Conservation (phyloP, 2,113 vertebrate species). For the Crypturellus undulatus region DNA sequence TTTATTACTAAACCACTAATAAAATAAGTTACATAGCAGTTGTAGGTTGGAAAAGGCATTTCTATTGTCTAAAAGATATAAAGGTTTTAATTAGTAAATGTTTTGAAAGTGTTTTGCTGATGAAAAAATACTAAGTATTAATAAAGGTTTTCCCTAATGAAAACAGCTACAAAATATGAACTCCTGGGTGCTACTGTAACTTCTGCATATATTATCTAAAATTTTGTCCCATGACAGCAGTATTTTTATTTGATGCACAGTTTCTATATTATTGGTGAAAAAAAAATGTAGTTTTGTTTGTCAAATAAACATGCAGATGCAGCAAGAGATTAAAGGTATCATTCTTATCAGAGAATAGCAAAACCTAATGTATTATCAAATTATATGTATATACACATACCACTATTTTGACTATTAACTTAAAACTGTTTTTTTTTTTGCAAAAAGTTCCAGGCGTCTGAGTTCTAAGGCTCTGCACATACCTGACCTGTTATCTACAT, state of each 20-base stretch:
- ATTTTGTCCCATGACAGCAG: conserved; percentile 47
- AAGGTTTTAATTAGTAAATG: conserved; percentile 75
- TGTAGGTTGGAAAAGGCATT: conserved; percentile 65
- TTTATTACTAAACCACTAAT: conserved; percentile 65
- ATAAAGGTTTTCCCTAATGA: conserved; percentile 65
- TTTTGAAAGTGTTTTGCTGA: conserved; percentile 61
- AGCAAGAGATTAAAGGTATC: conserved; percentile 69
- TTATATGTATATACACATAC: not conserved
- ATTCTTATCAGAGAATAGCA: conserved; percentile 45
- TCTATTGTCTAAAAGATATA: conserved; percentile 74
- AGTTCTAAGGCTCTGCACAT: not conserved
- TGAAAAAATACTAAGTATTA: conserved; percentile 54
- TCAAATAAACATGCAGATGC: conserved; percentile 47
- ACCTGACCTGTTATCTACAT: not conserved
- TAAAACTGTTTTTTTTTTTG: not conserved
- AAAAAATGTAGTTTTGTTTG: not conserved
- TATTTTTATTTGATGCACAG: conserved; percentile 40
- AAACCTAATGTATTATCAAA: conserved; percentile 24
- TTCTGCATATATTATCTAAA: conserved; percentile 55
- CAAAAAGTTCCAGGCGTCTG: not conserved
- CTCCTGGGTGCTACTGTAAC: conserved; percentile 39
- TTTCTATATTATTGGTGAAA: conserved; percentile 57
- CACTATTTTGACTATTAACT: conserved; percentile 33
- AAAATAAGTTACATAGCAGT: conserved; percentile 66
- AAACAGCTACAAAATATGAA: conserved; percentile 60